Conservation (phyloP, 2,797 vertebrate species). For the Heteromormyrus szaboi region DNA sequence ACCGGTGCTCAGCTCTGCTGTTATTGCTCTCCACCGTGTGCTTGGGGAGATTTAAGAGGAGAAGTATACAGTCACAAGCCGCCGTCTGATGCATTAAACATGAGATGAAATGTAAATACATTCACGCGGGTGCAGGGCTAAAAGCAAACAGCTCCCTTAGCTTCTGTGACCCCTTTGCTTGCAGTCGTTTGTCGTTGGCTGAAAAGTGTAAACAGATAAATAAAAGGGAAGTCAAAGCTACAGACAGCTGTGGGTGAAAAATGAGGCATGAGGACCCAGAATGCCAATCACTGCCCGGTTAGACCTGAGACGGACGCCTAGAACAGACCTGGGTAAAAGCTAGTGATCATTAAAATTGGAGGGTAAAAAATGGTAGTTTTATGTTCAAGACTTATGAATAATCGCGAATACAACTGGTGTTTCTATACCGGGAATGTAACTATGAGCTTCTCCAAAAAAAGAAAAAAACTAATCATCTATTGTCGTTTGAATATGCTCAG, state of each 20-base stretch:
- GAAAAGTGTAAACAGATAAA: conserved; percentile 1
- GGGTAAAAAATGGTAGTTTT: not conserved
- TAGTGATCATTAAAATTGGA: not conserved
- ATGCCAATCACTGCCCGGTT: not conserved
- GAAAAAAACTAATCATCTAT: not conserved
- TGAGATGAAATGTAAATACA: not conserved
- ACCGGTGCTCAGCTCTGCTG: not conserved
- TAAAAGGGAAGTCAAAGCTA: not conserved
- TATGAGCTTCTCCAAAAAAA: not conserved
- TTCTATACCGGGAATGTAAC: not conserved
- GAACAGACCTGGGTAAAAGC: not conserved
- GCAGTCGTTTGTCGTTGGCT: not conserved
- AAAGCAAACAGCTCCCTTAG: conserved; percentile 21
- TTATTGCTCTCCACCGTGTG: not conserved
- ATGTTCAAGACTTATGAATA: not conserved
- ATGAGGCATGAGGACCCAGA: not conserved
- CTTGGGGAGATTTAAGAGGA: not conserved
- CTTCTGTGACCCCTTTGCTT: not conserved
- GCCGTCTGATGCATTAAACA: conserved; percentile 32
- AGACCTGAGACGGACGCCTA: not conserved
- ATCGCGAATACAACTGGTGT: not conserved
- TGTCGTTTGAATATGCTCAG: not conserved
- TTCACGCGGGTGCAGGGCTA: not conserved
- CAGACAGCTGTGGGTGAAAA: not conserved
- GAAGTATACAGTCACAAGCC: not conserved